These are phyloP conservation scores for Festucalex cinctus DNA, from an alignment of 2,113 vertebrate genomes.

Conservation along the genomic window DNA sequence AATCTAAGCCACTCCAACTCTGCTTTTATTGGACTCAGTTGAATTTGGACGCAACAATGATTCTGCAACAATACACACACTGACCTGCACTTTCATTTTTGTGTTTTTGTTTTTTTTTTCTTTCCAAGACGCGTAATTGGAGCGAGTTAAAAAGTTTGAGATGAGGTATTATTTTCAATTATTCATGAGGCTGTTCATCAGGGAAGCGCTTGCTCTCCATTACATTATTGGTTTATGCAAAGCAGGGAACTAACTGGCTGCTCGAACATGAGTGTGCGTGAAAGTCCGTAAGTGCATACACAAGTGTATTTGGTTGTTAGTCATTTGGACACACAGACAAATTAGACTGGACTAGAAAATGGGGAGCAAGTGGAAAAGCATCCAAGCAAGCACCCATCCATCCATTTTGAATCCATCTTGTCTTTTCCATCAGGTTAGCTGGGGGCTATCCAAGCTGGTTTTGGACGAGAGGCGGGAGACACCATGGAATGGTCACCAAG, in stretches of 20 bases:
- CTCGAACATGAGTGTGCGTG: conserved; percentile 17
- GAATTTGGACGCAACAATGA: conserved; percentile 49
- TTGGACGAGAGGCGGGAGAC: too few relatives aligned
- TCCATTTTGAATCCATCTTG: too few relatives aligned
- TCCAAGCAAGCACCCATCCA: not conserved
- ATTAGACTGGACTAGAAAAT: not conserved
- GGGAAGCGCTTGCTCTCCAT: conserved; percentile 57
- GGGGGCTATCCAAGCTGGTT: too few relatives aligned
- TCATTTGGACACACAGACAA: not conserved
- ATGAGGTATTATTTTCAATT: conserved; percentile 54
- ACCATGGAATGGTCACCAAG: too few relatives aligned
- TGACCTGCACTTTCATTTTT: conserved; percentile 46
- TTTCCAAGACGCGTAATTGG: conserved; percentile 40
- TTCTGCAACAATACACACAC: conserved; percentile 57
- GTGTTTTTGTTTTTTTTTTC: conserved; percentile 17
- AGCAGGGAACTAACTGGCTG: conserved; percentile 39
- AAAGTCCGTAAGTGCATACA: not conserved
- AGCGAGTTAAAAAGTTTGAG: conserved; percentile 54
- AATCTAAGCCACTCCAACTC: conserved; percentile 29
- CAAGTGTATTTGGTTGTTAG: not conserved
- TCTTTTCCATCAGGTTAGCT: too few relatives aligned
- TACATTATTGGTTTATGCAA: conserved; percentile 69
- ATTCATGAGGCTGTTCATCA: conserved; percentile 57
- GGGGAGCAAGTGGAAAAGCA: not conserved
- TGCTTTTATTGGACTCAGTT: conserved; percentile 46